Conservation (phyloP, 2,888 invertebrate species). For the Hipparchia semele region DNA sequence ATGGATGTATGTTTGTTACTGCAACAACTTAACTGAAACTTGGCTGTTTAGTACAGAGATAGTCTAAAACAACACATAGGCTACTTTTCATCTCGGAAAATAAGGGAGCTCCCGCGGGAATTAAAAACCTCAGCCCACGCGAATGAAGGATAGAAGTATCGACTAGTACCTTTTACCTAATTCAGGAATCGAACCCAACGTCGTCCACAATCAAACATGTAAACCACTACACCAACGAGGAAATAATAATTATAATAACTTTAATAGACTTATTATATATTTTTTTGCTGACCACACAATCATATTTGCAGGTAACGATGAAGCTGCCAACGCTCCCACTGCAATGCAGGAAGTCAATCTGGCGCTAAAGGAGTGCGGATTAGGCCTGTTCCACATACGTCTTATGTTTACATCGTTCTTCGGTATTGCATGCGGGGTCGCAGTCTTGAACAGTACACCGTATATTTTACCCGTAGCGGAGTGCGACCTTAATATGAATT, state of each 20-base stretch:
- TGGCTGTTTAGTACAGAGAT: too few relatives aligned
- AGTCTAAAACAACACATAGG: too few relatives aligned
- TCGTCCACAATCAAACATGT: too few relatives aligned
- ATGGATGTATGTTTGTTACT: too few relatives aligned
- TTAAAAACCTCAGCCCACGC: too few relatives aligned
- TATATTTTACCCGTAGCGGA: conserved; percentile 63
- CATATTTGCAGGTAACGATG: conserved; percentile 38
- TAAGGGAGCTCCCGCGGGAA: too few relatives aligned
- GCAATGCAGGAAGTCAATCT: conserved; percentile 62
- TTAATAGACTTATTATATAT: not conserved
- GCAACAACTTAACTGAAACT: too few relatives aligned
- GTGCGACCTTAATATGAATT: conserved; percentile 63
- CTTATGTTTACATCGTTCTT: conserved; percentile 53
- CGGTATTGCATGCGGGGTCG: conserved; percentile 50
- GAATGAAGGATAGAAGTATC: too few relatives aligned
- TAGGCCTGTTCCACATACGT: conserved; percentile 61
- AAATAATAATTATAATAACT: not conserved
- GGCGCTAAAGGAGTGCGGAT: conserved; percentile 58
- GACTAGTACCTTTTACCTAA: too few relatives aligned
- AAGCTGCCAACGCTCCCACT: conserved; percentile 41
- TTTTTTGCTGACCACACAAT: not conserved
- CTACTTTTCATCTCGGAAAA: too few relatives aligned
- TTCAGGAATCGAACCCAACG: too few relatives aligned
- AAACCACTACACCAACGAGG: too few relatives aligned
- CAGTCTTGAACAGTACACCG: conserved; percentile 56